phyloP scores from a whole-genome alignment of 2,888 invertebrate species.

The Dolichopus griseipennis region DNA sequence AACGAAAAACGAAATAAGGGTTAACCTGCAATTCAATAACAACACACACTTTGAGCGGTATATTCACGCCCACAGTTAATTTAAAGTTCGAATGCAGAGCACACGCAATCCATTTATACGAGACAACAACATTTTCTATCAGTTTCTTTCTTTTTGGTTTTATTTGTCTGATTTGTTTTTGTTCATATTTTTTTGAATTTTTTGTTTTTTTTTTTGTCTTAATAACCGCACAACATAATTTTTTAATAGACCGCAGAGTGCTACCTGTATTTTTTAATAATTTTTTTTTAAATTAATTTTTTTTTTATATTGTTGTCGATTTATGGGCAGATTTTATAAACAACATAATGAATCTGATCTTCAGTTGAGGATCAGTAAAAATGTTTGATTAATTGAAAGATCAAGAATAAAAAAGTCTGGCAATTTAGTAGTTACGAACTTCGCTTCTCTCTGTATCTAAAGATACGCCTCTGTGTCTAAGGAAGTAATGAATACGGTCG shows the following conservation, averaged over 20 bases:
- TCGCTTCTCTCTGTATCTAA: no score
- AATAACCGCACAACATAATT: conserved; percentile 6
- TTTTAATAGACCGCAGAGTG: conserved; percentile 6
- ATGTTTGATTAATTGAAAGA: no score
- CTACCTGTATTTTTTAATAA: not conserved
- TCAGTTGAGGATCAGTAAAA: no score
- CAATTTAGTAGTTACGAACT: no score
- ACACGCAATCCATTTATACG: conserved; percentile 3
- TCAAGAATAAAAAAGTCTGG: no score
- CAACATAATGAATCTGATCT: no score
- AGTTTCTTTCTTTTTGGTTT: no score
- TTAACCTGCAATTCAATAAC: conserved; percentile 4
- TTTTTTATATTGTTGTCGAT: not conserved
- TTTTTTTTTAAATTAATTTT: not conserved
- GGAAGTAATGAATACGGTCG: no score
- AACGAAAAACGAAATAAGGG: not conserved
- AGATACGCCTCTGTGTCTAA: no score
- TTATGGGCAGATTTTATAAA: no score
- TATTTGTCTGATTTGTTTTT: not conserved
- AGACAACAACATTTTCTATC: not conserved
- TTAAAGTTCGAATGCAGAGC: not conserved
- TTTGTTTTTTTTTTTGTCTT: not conserved
- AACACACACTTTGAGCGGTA: not conserved
- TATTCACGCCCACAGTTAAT: conserved; percentile 6
- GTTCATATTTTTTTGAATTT: not conserved